Conservation (phyloP, 2,888 invertebrate genomes). For the Nephrotoma appendiculata region DNA sequence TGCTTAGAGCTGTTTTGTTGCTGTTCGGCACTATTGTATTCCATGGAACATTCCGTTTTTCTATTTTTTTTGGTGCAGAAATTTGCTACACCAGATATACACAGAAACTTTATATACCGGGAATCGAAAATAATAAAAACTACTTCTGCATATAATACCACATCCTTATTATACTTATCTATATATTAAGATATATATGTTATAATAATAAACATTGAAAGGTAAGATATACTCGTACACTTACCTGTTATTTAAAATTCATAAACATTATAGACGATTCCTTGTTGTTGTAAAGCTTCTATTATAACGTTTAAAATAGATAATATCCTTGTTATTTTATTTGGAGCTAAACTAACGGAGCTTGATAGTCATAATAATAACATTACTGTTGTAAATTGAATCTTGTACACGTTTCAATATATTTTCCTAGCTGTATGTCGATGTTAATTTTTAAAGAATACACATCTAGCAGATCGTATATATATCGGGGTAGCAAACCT, state of each 20-base stretch:
- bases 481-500: too few relatives aligned
- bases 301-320: neutral
- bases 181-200: neutral
- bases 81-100: neutral
- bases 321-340: neutral
- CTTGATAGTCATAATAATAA: neutral
- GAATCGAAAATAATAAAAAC: neutral
- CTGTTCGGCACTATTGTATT: neutral
- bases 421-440: too few relatives aligned
- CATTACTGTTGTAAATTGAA: neutral
- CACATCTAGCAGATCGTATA: too few relatives aligned
- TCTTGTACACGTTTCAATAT: neutral
- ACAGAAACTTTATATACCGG: too few relatives aligned
- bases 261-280: neutral
- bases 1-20: neutral
- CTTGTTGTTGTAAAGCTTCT: neutral
- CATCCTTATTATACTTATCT: neutral
- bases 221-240: neutral
- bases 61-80: neutral
- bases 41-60: neutral
- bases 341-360: neutral
- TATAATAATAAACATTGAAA: neutral
- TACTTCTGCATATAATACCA: neutral
- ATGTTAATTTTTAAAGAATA: too few relatives aligned
- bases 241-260: neutral